Evolutionary conservation across 2,797 vertebrate genomes (phyloP).

Genomic region (Thaleichthys pacificus): DNA sequence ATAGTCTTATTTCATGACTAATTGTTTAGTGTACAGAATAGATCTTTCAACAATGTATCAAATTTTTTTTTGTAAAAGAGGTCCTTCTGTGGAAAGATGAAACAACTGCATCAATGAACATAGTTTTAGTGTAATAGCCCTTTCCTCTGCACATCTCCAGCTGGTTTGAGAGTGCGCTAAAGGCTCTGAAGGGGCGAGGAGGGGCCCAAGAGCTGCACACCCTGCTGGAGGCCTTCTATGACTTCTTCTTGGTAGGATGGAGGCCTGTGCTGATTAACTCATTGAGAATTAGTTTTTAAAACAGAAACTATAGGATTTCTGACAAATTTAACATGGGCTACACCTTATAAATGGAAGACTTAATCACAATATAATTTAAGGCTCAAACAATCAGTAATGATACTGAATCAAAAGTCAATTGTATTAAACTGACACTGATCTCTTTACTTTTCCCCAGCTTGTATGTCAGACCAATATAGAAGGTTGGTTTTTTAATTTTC

Average conservation of each 20-base stretch:
- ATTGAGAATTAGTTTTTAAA: background rate
- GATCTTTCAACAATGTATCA: no score
- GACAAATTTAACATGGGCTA: background rate
- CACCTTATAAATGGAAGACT: background rate
- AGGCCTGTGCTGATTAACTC: background rate
- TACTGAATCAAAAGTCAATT: background rate
- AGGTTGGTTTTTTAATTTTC: background rate
- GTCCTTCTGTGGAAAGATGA: no score
- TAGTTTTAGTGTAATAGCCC: background rate
- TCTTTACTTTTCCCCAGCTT: background rate
- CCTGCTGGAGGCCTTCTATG: conserved; percentile 75
- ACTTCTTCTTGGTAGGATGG: conserved; percentile 72
- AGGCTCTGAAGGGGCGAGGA: conserved; percentile 51
- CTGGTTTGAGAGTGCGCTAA: conserved; percentile 77
- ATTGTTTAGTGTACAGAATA: no score
- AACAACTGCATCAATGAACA: no score
- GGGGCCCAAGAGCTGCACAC: conserved; percentile 43
- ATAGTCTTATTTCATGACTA: no score
- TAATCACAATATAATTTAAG: no score
- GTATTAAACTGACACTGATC: background rate
- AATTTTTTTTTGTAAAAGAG: no score
- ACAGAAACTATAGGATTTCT: background rate
- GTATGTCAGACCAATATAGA: background rate
- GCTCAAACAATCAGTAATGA: background rate
- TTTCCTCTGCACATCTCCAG: conserved; percentile 70